These are phyloP conservation scores for Gadopsis bispinosus DNA, from an alignment of 2,797 vertebrate genomes.

Conservation along the genomic window DNA sequence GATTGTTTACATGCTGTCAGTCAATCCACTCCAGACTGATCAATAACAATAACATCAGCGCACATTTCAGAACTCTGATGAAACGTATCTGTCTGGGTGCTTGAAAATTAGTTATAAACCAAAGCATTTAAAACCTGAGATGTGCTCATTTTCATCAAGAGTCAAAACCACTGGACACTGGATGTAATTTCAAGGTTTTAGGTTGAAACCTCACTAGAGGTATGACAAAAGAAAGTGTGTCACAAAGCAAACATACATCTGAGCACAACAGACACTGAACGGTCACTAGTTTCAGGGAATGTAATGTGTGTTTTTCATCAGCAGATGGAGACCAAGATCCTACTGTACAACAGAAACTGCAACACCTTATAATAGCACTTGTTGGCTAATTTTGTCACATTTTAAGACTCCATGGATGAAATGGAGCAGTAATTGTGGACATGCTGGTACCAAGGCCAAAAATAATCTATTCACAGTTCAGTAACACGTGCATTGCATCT, in stretches of 20 bases:
- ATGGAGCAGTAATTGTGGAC: neutral
- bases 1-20: neutral
- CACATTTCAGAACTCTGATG: neutral
- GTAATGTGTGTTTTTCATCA: slow-evolving; percentile 41
- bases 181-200: neutral
- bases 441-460: neutral
- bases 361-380: neutral
- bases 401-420: neutral
- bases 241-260: too few relatives aligned
- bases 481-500: neutral
- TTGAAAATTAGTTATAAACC: neutral
- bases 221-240: neutral
- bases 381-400: neutral
- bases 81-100: neutral
- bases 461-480: neutral
- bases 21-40: neutral
- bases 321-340: slow-evolving; percentile 63
- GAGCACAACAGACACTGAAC: neutral
- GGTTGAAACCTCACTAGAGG: neutral
- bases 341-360: accelerated
- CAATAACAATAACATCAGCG: neutral
- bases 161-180: neutral
- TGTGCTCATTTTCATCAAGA: neutral
- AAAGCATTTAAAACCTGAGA: neutral
- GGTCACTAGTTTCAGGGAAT: neutral